phyloP scores from a whole-genome alignment of 35 echinoderm and acorn worm genomes.

The Antedon bifida region DNA sequence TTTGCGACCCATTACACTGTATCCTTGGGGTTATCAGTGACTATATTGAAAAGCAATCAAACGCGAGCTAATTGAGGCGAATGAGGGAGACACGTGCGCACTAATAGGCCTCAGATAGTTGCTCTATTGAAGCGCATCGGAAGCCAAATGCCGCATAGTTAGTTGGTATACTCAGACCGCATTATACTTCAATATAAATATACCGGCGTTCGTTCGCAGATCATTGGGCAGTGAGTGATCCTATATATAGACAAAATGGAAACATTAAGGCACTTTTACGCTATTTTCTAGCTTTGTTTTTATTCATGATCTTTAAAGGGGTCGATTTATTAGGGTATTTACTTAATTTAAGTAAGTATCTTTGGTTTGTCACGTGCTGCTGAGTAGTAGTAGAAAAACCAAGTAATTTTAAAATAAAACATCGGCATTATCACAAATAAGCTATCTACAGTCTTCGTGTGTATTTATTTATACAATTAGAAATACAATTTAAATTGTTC shows the following conservation, averaged over 20 bases:
- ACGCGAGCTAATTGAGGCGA: slow-evolving; percentile 1
- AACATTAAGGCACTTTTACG: not conserved
- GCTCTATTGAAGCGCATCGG: not conserved
- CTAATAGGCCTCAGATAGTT: not conserved
- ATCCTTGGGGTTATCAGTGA: not conserved
- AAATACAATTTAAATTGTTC: no score
- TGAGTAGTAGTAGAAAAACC: no score
- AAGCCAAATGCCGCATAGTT: not conserved
- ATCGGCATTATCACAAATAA: no score
- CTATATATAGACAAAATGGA: not conserved
- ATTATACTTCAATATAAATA: not conserved
- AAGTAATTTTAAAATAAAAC: no score
- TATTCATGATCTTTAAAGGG: not conserved
- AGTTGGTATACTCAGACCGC: not conserved
- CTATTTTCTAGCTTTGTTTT: not conserved
- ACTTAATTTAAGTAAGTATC: not conserved
- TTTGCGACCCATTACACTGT: not conserved
- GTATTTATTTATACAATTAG: no score
- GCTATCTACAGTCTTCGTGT: no score
- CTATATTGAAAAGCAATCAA: not conserved
- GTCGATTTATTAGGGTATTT: not conserved
- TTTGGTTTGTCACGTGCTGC: no score
- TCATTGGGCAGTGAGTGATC: not conserved
- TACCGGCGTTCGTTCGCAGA: not conserved
- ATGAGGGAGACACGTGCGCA: not conserved